A percentile compares a stretch with the other conserved stretches of the same genome.
These are phyloP conservation scores for Elanoides forficatus DNA, from an alignment of 2,113 vertebrate species.

Conservation along the genomic window DNA sequence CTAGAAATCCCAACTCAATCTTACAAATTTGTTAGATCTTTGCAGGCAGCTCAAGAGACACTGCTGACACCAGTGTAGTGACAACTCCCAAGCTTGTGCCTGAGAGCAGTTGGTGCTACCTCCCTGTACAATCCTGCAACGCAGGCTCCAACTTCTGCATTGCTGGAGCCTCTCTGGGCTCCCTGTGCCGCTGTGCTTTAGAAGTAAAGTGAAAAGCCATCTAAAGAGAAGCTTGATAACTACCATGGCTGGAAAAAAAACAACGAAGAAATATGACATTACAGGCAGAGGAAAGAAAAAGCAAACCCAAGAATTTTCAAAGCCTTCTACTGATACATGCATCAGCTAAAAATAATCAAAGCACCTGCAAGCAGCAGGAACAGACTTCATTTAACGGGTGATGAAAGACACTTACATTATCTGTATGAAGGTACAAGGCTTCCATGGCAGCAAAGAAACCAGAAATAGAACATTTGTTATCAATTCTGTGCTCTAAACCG, in stretches of 20 bases:
- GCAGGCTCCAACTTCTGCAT: neutral
- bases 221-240: neutral
- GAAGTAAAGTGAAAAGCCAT: neutral
- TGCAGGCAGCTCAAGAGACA: neutral
- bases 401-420: constrained; percentile 28
- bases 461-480: constrained; percentile 46
- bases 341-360: constrained; percentile 40
- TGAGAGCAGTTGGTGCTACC: neutral
- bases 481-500: neutral
- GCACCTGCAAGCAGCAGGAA: constrained; percentile 6
- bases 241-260: neutral
- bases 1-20: neutral
- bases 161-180: neutral
- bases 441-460: constrained; percentile 4
- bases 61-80: neutral
- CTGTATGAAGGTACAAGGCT: neutral
- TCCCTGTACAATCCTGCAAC: neutral
- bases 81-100: neutral
- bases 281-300: neutral
- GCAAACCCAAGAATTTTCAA: neutral
- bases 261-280: neutral
- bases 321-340: neutral
- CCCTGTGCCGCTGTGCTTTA: rapidly evolving
- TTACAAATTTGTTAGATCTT: rapidly evolving
- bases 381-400: constrained; percentile 13